phyloP scores from a whole-genome alignment of 1,140 invertebrate species.

The Drusus annulatus region DNA sequence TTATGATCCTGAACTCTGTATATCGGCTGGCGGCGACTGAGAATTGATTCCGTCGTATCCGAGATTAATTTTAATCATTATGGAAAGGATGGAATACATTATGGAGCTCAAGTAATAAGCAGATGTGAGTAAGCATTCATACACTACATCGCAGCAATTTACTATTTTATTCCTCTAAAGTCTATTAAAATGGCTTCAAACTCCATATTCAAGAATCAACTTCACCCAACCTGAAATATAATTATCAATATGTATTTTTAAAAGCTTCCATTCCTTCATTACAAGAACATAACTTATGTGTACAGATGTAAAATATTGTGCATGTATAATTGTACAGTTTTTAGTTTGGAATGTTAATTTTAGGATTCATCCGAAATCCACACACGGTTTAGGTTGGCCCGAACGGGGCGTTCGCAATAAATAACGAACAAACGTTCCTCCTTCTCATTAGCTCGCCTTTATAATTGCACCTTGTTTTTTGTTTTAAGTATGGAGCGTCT shows the following conservation, averaged over 20 bases:
- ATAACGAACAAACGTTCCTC: slow-evolving; percentile 8
- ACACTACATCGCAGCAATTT: too few relatives aligned
- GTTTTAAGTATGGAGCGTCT: slow-evolving; percentile 16
- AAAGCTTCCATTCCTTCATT: too few relatives aligned
- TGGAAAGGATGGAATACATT: too few relatives aligned
- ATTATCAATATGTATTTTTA: too few relatives aligned
- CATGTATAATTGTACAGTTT: not conserved
- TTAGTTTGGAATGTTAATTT: slow-evolving; percentile 21
- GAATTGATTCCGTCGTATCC: not conserved
- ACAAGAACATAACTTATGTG: too few relatives aligned
- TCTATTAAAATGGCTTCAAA: too few relatives aligned
- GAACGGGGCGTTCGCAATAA: slow-evolving; percentile 33
- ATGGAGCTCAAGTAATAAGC: too few relatives aligned
- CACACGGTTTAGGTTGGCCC: slow-evolving; percentile 12
- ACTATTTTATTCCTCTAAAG: too few relatives aligned
- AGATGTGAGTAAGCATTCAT: too few relatives aligned
- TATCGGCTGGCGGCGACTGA: not conserved
- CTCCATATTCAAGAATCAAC: too few relatives aligned
- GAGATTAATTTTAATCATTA: not conserved
- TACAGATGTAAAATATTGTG: too few relatives aligned
- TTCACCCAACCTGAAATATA: too few relatives aligned
- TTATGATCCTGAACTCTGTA: not conserved
- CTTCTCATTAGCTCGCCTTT: slow-evolving; percentile 35
- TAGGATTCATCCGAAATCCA: slow-evolving; percentile 5
- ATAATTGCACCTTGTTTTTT: slow-evolving; percentile 33